Evolutionary conservation across 2,888 invertebrate genomes (phyloP).

Genomic region (Priocnemis perturbator): DNA sequence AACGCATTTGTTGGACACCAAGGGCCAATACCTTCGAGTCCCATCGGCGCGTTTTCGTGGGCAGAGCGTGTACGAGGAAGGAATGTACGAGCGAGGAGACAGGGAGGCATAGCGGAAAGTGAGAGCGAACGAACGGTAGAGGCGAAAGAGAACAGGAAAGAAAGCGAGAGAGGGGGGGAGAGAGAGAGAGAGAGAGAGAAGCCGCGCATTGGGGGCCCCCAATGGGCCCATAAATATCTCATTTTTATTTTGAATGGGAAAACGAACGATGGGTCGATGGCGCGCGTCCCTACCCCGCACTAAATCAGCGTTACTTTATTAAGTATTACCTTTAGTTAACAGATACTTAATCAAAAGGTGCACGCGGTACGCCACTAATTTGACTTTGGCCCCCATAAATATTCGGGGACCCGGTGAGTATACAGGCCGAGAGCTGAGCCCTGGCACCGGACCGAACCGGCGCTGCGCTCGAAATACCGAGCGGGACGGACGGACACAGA

Average conservation of each 20-base stretch:
- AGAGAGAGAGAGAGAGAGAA: background rate
- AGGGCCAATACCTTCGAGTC: conserved; percentile 41
- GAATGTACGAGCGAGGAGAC: no score
- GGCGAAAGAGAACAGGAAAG: background rate
- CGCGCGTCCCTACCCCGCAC: conserved; percentile 62
- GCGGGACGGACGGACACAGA: conserved; percentile 49
- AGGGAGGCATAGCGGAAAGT: no score
- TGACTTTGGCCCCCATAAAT: conserved; percentile 76
- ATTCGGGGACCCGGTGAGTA: conserved; percentile 66
- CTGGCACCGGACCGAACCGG: conserved; percentile 32
- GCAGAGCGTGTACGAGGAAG: conserved; percentile 21
- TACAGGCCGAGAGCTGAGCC: conserved; percentile 31
- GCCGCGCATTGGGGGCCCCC: conserved; percentile 32
- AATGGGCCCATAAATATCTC: conserved; percentile 71
- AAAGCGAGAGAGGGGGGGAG: background rate
- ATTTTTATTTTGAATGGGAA: conserved; percentile 74
- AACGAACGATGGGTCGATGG: conserved; percentile 71
- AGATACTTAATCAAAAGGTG: conserved; percentile 76
- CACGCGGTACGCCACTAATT: conserved; percentile 76
- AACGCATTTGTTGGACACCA: conserved; percentile 10
- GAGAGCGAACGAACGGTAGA: no score
- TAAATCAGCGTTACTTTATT: conserved; percentile 76
- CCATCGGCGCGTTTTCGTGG: conserved; percentile 50
- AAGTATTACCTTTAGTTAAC: conserved; percentile 76
- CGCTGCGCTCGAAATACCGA: conserved; percentile 64